A percentile compares a stretch with the other conserved stretches of the same genome.
Conservation (phyloP, 2,888 invertebrate genomes). For the Nowickia ferox region DNA sequence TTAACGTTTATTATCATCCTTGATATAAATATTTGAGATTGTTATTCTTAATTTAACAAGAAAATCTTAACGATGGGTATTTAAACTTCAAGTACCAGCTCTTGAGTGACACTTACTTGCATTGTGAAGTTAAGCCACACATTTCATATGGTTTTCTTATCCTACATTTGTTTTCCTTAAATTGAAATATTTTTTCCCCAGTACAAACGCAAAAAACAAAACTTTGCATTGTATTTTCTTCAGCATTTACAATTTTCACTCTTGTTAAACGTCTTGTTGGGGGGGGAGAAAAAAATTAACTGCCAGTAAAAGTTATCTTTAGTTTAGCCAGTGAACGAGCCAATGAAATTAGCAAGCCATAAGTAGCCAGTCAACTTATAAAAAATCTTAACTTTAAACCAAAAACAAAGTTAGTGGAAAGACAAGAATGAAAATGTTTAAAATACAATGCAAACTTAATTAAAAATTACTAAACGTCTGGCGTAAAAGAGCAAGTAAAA, state of each 20-base stretch:
- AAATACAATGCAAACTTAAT: constrained; percentile 75
- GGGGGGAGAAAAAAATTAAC: neutral
- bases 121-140: constrained; percentile 1
- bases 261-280: constrained; percentile 14
- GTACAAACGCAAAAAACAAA: neutral
- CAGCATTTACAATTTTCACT: constrained; percentile 21
- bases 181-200: neutral
- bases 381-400: constrained; percentile 29
- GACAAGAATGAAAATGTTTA: constrained; percentile 48
- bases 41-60: neutral
- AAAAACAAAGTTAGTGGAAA: constrained; percentile 18
- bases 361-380: constrained; percentile 4
- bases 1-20: neutral
- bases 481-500: constrained; percentile 47
- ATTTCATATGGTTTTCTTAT: constrained; percentile 19
- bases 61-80: constrained; percentile 13
- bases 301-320: constrained; percentile 26
- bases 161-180: constrained; percentile 9
- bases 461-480: constrained; percentile 76
- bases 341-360: constrained; percentile 13
- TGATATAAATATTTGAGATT: neutral
- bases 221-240: constrained; percentile 19
- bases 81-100: neutral
- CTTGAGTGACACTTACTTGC: constrained; percentile 9
- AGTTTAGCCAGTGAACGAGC: constrained; percentile 49